Evolutionary conservation across 2,888 invertebrate species (phyloP).

Genomic region (Orchesellides sinensis): DNA sequence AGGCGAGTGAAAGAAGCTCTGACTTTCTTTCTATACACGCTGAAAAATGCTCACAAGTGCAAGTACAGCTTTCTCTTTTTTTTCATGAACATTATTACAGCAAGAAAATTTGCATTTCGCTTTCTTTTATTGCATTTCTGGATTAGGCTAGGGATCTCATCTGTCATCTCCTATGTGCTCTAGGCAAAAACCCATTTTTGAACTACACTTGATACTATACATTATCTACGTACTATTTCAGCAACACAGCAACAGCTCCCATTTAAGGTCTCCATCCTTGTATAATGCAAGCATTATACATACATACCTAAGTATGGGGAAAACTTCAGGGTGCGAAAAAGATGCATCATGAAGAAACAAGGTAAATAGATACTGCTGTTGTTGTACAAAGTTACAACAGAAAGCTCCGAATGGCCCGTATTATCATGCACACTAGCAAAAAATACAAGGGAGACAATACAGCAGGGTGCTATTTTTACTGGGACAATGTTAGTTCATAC

Average conservation of each 20-base stretch:
- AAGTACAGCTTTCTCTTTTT: slow-evolving; percentile 2
- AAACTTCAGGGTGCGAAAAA: neutral
- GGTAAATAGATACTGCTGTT: neutral
- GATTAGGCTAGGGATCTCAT: slow-evolving; percentile 56
- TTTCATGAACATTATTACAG: slow-evolving; percentile 44
- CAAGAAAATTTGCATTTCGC: slow-evolving; percentile 57
- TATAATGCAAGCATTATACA: neutral
- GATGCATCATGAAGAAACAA: neutral
- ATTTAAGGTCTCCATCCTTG: neutral
- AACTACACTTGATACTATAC: neutral
- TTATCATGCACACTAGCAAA: neutral
- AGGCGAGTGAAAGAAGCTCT: neutral
- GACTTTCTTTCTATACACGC: slow-evolving; percentile 11
- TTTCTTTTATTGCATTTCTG: slow-evolving; percentile 60
- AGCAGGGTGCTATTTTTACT: neutral
- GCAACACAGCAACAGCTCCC: neutral
- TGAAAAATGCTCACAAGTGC: neutral
- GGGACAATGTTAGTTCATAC: neutral
- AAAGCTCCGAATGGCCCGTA: no score
- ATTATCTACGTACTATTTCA: neutral
- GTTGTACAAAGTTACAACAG: no score
- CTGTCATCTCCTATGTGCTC: slow-evolving; percentile 53
- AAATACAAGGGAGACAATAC: no score
- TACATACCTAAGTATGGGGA: neutral
- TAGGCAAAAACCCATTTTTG: slow-evolving; percentile 32